Base-by-base conservation (phyloP, 2,888 invertebrate species). In the Iselma pallidipennis region DNA sequence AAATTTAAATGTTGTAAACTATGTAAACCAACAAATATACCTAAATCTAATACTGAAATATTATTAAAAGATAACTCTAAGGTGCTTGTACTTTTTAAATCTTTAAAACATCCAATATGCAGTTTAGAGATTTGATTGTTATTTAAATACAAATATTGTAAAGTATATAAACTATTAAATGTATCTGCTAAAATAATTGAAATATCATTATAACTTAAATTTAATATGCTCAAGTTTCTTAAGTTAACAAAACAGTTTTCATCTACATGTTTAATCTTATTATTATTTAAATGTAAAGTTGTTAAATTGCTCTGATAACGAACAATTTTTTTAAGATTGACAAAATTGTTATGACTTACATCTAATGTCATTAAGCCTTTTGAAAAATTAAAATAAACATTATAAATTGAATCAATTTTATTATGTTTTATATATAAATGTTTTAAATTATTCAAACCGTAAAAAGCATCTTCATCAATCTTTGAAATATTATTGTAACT, bases 401-500 rank as follows among this genome's bases (percentile, higher is more conserved):
- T n/a, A n/a, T n/a, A n/a, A n/a, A n/a, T n/a, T n/a, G n/a, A n/a
- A n/a, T n/a, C n/a, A n/a, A n/a, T n/a, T n/a, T n/a, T n/a, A n/a
- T n/a, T n/a, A n/a, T n/a, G n/a, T n/a, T n/a, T n/a, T n/a, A n/a
- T n/a, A n/a, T n/a, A n/a, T n/a, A n/a, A n/a, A n/a, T 16, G 5
- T 37, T 1, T 37, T 16, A 37, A 37, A 37, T 37, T 16, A 0
- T 51, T 26, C 37, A 60, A 42, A 31, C 45, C 55, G 9, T 42
- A 26, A 51, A 60, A 60, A 25, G 55, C 51, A 10, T 51, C 55
- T 2, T 60, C 54, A 42, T 60, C 45, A 10, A 60, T 55, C 12
- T 1, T 29, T 12, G 29, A 29, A 29, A 29, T 29, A 1, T 37
- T 9, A 16, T 37, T 37, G 7, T 16, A 37, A 9, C 37, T 37